Conservation (phyloP, 2,113 vertebrate genomes). For the Onychostruthus taczanowskii region DNA sequence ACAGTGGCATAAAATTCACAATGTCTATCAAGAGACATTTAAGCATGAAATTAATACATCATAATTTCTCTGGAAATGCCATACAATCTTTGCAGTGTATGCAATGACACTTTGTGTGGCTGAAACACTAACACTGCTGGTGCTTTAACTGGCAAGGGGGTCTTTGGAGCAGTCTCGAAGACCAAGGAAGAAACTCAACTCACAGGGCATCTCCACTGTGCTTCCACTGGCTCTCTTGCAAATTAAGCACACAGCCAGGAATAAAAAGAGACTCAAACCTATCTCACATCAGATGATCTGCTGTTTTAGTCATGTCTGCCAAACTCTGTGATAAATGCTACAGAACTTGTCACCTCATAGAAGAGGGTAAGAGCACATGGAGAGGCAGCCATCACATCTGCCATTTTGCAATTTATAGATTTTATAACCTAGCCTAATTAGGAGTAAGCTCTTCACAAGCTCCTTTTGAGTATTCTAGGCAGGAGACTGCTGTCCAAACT, state of each 20-base stretch:
- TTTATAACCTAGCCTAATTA: background rate
- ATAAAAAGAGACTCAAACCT: background rate
- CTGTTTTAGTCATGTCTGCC: background rate
- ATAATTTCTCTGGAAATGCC: background rate
- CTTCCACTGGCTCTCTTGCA: background rate
- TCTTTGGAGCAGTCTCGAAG: background rate
- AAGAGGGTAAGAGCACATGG: background rate
- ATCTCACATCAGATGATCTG: fast-evolving
- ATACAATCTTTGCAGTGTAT: background rate
- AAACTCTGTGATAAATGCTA: background rate
- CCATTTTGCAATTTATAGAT: background rate
- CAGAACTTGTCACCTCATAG: background rate
- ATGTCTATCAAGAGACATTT: background rate
- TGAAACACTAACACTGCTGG: background rate
- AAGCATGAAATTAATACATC: background rate
- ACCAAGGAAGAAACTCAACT: background rate
- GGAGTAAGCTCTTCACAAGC: background rate
- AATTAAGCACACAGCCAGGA: background rate
- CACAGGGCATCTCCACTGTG: background rate
- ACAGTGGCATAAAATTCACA: background rate
- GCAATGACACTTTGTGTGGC: background rate
- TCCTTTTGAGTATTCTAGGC: background rate
- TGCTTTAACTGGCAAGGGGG: background rate
- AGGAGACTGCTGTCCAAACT: background rate
- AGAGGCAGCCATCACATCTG: background rate